Percentiles rank a stretch among this genome's conserved stretches.
Conservation (phyloP, 92 coral and sea anemone genomes). For the Epizoanthus ramosus region DNA sequence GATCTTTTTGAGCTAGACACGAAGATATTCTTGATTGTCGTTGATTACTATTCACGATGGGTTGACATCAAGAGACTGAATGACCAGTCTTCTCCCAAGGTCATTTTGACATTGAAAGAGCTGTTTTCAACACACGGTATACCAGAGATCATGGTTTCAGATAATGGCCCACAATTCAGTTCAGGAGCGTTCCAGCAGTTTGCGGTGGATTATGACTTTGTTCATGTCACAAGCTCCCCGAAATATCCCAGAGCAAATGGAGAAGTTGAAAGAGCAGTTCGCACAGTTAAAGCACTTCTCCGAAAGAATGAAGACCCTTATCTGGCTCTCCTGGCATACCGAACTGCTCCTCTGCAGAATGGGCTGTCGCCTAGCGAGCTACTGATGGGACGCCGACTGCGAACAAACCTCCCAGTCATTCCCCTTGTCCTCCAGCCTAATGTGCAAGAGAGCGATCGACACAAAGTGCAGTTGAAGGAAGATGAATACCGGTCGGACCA, state of each 20-base stretch:
- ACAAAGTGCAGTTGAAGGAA: not conserved
- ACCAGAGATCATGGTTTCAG: constrained; percentile 52
- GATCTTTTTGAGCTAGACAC: constrained; percentile 29
- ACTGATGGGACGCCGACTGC: too few species aligned
- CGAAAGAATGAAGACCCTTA: constrained; percentile 53
- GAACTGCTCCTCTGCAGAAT: constrained; percentile 49
- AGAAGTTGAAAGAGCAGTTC: not conserved
- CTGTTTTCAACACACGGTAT: constrained; percentile 61
- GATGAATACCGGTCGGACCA: not conserved
- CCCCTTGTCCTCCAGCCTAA: too few species aligned
- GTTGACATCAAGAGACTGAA: constrained; percentile 41
- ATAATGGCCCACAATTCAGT: constrained; percentile 56
- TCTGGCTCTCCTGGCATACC: constrained; percentile 40
- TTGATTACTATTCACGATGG: constrained; percentile 65
- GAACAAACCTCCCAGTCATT: too few species aligned
- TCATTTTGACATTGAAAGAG: not conserved
- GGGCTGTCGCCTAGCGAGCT: too few species aligned
- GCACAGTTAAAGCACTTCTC: constrained; percentile 42
- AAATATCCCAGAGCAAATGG: constrained; percentile 55
- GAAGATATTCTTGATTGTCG: constrained; percentile 40
- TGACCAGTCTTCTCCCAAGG: constrained; percentile 21
- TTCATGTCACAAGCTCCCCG: constrained; percentile 63
- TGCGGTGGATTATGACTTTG: constrained; percentile 52
- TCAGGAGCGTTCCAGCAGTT: constrained; percentile 51
- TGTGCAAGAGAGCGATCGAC: not conserved